Base-by-base conservation (phyloP, 2,888 invertebrate species). In the Macrosiphum euphorbiae region DNA sequence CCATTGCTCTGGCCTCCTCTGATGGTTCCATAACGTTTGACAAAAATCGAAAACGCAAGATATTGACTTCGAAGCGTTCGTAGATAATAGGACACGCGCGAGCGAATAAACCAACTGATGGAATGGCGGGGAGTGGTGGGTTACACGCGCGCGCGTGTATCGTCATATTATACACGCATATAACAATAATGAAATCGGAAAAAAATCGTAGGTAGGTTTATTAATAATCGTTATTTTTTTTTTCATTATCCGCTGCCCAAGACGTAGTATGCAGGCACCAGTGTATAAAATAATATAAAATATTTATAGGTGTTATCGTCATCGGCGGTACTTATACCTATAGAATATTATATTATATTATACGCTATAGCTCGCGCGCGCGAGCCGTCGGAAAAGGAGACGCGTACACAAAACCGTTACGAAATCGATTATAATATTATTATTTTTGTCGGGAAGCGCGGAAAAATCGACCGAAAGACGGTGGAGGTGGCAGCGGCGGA, bases 371-470 rank as follows among this genome's bases (percentile, higher is more conserved):
- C 41, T 24, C 24, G 88, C 88, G 88, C 52, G 28, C 88, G 88
- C 87, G 50, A n/a, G 20, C 87, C 35, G 52, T 41, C 88, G n/a
- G 88, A 26, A 50, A 35, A 55, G 52, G 52, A 41, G 41, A 78
- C 67, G 67, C 90, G 50, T 78, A 52, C 55, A n/a, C 28, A 88
- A 88, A 92, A 88, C 92, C 92, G 92, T 92, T 92, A 52, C 92
- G 88, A 67, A 92, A 92, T 92, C 92, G 92, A 92, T 92, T 92
- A 88, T 50, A 90, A 78, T 67, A 90, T n/a, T 78, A 24, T 52
- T 35, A 52, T 35, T 78, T 52, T 28, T 16, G 86, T 86, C 86
- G 47, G 55, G 88, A 24, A 52, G 52, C 52, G 55, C 52, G 88
- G 52, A 88, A 88, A 88, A 88, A n/a, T 20, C 26, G n/a, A 44